Conservation (phyloP, 2,888 invertebrate genomes). For the Exocentrus adspersus region DNA sequence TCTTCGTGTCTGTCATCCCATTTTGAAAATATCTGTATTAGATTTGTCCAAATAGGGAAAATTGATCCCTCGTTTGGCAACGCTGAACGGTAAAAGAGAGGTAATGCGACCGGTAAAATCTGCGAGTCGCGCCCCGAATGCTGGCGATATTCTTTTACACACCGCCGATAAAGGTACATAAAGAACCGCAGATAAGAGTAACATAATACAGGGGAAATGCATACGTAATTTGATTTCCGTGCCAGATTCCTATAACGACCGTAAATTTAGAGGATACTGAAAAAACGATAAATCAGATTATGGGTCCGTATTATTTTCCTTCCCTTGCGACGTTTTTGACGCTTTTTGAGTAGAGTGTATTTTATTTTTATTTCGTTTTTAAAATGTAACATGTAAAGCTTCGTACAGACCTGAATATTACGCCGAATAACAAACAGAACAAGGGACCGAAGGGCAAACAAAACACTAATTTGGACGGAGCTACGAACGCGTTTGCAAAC, state of each 20-base stretch:
- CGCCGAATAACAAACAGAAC: too few relatives aligned
- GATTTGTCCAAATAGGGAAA: too few relatives aligned
- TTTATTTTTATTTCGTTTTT: too few relatives aligned
- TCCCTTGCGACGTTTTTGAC: slow-evolving; percentile 30
- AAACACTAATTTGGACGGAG: too few relatives aligned
- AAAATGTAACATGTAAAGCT: too few relatives aligned
- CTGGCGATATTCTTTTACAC: slow-evolving; percentile 48
- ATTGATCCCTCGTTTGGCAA: too few relatives aligned
- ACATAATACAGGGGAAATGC: slow-evolving; percentile 59
- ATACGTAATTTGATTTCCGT: slow-evolving; percentile 62
- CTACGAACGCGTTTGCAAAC: too few relatives aligned
- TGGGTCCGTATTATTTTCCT: slow-evolving; percentile 51
- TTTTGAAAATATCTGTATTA: too few relatives aligned
- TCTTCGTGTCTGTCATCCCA: too few relatives aligned
- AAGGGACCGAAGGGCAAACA: too few relatives aligned
- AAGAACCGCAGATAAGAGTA: slow-evolving; percentile 57
- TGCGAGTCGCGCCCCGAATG: slow-evolving; percentile 27
- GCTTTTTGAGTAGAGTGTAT: background rate
- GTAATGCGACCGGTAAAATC: slow-evolving; percentile 38
- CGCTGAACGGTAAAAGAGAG: slow-evolving; percentile 21
- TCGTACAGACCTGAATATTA: too few relatives aligned
- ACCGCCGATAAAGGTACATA: slow-evolving; percentile 58
- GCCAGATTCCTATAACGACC: slow-evolving; percentile 43
- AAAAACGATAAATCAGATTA: slow-evolving; percentile 58
- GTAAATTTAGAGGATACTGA: slow-evolving; percentile 47